phyloP scores from a whole-genome alignment of 1,140 invertebrate genomes.

The Ceratosolen fusciceps region DNA sequence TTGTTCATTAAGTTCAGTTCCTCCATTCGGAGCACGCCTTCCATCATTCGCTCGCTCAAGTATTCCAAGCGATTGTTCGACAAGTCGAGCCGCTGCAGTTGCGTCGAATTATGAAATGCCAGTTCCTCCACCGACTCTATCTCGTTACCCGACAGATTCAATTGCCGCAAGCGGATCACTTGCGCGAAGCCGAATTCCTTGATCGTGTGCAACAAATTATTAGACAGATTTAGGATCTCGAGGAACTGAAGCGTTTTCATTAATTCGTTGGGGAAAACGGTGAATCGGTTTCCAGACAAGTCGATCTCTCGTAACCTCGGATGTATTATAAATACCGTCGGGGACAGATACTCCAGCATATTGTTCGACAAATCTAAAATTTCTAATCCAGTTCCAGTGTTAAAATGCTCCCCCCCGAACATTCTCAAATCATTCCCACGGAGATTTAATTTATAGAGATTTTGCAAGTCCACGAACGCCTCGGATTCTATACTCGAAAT shows the following conservation, averaged over 20 bases:
- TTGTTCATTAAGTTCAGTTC: conserved; percentile 84
- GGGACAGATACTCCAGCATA: conserved; percentile 82
- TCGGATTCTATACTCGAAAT: conserved; percentile 83
- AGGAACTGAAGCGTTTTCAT: conserved; percentile 82
- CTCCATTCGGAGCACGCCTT: conserved; percentile 84
- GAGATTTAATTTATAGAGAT: conserved; percentile 82
- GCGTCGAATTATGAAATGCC: conserved; percentile 91
- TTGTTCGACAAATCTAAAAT: conserved; percentile 83
- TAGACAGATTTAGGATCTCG: conserved; percentile 81
- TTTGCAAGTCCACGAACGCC: conserved; percentile 81
- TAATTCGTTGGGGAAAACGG: conserved; percentile 86
- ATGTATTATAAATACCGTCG: conserved; percentile 86
- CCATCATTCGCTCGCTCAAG: conserved; percentile 85
- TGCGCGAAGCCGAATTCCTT: conserved; percentile 89
- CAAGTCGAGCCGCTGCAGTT: conserved; percentile 85
- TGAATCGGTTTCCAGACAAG: conserved; percentile 83
- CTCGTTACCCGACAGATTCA: conserved; percentile 82
- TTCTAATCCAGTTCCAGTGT: conserved; percentile 81
- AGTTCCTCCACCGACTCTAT: conserved; percentile 87
- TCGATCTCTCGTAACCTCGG: conserved; percentile 79
- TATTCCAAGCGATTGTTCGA: conserved; percentile 82
- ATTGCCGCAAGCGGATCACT: conserved; percentile 77
- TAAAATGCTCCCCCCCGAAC: conserved; percentile 82
- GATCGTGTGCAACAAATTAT: conserved; percentile 82
- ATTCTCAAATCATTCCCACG: conserved; percentile 82